Conservation (phyloP, 2,113 vertebrate genomes). For the Nycticebus coucang region DNA sequence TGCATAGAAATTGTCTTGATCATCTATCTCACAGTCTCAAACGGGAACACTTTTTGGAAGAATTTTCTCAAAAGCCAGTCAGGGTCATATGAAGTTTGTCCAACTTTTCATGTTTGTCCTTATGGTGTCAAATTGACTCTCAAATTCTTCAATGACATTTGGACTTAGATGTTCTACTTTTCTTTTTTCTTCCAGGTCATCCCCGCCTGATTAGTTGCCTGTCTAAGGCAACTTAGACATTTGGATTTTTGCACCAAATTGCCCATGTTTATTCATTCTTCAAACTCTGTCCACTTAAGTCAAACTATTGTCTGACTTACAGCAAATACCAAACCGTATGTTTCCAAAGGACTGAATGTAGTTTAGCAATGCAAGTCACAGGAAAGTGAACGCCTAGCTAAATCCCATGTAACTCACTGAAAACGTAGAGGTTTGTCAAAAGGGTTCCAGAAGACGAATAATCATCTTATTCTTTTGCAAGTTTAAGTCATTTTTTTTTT, state of each 20-base stretch:
- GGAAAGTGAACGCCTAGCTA: slow-evolving; percentile 55
- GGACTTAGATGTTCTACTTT: neutral
- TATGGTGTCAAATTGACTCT: neutral
- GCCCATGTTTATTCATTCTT: slow-evolving; percentile 59
- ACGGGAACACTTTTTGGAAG: slow-evolving; percentile 2
- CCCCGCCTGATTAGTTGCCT: neutral
- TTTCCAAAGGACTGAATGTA: slow-evolving; percentile 66
- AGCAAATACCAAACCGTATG: slow-evolving; percentile 40
- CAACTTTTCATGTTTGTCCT: neutral
- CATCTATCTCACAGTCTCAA: slow-evolving; percentile 47
- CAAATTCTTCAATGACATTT: slow-evolving; percentile 19
- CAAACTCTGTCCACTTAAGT: slow-evolving; percentile 75
- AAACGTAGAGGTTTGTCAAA: slow-evolving; percentile 72
- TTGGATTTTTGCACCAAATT: neutral
- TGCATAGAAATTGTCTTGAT: slow-evolving; percentile 70
- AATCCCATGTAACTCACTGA: slow-evolving; percentile 78
- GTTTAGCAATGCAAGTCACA: slow-evolving; percentile 55
- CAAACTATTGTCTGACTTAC: slow-evolving; percentile 71
- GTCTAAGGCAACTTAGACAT: slow-evolving; percentile 25
- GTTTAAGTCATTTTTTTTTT: slow-evolving; percentile 29
- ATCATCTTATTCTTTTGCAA: slow-evolving; percentile 71
- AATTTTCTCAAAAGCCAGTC: neutral
- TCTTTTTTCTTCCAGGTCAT: slow-evolving; percentile 1
- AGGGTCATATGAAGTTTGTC: neutral
- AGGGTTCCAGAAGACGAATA: slow-evolving; percentile 67